Percentiles rank a stretch among this genome's conserved stretches.
phyloP scores from a whole-genome alignment of 2,797 vertebrate species.

The Apogon hyalosoma region DNA sequence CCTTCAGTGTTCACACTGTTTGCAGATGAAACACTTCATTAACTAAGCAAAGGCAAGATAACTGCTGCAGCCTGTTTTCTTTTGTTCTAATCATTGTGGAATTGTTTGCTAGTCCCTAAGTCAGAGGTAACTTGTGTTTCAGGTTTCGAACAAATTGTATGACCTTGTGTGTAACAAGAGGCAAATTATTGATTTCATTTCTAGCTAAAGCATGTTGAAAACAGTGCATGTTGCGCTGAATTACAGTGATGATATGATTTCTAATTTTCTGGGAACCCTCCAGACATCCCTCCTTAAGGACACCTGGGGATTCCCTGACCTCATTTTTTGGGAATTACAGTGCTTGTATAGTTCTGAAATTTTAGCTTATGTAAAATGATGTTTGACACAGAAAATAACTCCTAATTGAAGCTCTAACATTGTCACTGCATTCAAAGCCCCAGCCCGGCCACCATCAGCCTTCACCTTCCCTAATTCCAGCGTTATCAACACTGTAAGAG shows the following conservation, averaged over 20 bases:
- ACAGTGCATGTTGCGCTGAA: background rate
- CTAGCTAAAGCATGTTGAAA: background rate
- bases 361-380: conserved; percentile 27
- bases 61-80: no score
- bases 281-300: conserved; percentile 1
- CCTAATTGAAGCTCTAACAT: conserved; percentile 60
- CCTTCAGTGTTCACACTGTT: background rate
- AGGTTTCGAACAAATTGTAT: background rate
- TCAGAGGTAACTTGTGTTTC: background rate
- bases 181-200: background rate
- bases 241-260: background rate
- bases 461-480: conserved; percentile 46
- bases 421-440: conserved; percentile 39
- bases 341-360: conserved; percentile 6
- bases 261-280: conserved; percentile 1
- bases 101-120: background rate
- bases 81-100: no score
- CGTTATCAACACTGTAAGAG: conserved; percentile 41
- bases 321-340: conserved; percentile 18
- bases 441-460: conserved; percentile 48
- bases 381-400: conserved; percentile 46
- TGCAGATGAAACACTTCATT: background rate
- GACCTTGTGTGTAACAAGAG: background rate
- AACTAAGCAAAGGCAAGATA: no score
- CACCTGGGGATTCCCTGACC: conserved; percentile 28